phyloP scores from a whole-genome alignment of 2,888 invertebrate genomes.

The Gymnosoma rotundatum region DNA sequence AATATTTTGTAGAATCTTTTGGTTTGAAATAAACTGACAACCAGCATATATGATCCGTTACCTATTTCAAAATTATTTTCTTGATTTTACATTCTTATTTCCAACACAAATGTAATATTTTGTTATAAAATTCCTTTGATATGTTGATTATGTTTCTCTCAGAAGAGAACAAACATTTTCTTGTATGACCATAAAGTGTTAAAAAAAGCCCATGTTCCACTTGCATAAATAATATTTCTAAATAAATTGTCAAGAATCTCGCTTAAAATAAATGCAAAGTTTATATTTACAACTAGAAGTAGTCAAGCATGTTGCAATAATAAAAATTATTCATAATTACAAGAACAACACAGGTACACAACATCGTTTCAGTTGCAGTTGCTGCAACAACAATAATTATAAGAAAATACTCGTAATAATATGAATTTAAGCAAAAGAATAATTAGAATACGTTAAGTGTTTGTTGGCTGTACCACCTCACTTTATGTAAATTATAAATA shows the following conservation, averaged over 20 bases:
- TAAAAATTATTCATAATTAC: slow-evolving; percentile 55
- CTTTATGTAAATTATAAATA: slow-evolving; percentile 74
- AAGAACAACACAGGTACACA: slow-evolving; percentile 35
- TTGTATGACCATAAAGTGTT: slow-evolving; percentile 20
- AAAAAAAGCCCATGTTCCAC: slow-evolving; percentile 12
- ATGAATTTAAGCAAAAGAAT: slow-evolving; percentile 79
- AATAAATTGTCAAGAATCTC: slow-evolving; percentile 36
- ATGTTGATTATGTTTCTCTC: slow-evolving; percentile 36
- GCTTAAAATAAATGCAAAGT: slow-evolving; percentile 54
- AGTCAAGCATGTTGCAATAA: slow-evolving; percentile 65
- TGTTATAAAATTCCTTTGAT: slow-evolving; percentile 52
- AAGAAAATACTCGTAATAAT: slow-evolving; percentile 74
- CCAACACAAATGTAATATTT: slow-evolving; percentile 21
- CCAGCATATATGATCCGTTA: background rate
- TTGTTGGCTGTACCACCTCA: slow-evolving; percentile 74
- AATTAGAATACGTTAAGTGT: slow-evolving; percentile 81
- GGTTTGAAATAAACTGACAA: slow-evolving; percentile 37
- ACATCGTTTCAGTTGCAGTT: slow-evolving; percentile 31
- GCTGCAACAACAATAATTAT: slow-evolving; percentile 57
- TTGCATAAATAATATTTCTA: slow-evolving; percentile 44
- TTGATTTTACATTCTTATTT: slow-evolving; percentile 21
- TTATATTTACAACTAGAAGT: slow-evolving; percentile 48
- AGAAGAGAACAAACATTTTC: slow-evolving; percentile 9
- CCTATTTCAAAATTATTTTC: slow-evolving; percentile 7
- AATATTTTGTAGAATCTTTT: slow-evolving; percentile 36